Evolutionary conservation across 2,888 invertebrate species (phyloP), one percentile per base, ranked within the genome.

Genomic region (Xestia rhomboidea): DNA sequence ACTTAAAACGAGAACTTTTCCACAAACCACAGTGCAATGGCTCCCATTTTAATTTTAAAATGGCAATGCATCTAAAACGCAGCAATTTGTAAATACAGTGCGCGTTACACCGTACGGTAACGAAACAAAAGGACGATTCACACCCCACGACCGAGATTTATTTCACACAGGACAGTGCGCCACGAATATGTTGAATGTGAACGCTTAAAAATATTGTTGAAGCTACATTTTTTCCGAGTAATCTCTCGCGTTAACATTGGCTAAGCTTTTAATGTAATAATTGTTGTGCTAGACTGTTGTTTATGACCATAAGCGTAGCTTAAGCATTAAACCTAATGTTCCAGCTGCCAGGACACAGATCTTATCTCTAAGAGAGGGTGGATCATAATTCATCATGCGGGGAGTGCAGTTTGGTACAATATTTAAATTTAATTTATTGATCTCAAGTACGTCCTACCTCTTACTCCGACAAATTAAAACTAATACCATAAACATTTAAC

Each of bases 131-230:
- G 57, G 30, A 68, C 51, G 62, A 21, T 57, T 82, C n/a, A 68
- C 82, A 82, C 68, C 44, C 51, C 1, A 27, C 27, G 27, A 60
- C 63, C n/a, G n/a, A 68, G 77, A 77, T 81, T 81, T 82, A 81
- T 82, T 64, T 71, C 82, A 34, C 57, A 63, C 62, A 44, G 44
- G 41, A 63, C 82, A 68, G 10, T 81, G 68, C 44, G 44, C 57
- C 41, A 27, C 24, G 57, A 60, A 64, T 73, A 64, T 68, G 81
- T 79, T 81, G 41, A 30, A 44, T 60, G 27, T 24, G 18, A 73
- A 81, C 18, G 6, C 15, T 74, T 57, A 51, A 51, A 80, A 75
- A 79, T 63, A 75, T 73, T 54, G 54, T 54, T 51, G 24, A 70
- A 44, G 41, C 13, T 27, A 30, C 13, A 60, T 41, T 30, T n/a